Evolutionary conservation across 2,888 invertebrate species (phyloP).

Genomic region (Chalcis sispes): DNA sequence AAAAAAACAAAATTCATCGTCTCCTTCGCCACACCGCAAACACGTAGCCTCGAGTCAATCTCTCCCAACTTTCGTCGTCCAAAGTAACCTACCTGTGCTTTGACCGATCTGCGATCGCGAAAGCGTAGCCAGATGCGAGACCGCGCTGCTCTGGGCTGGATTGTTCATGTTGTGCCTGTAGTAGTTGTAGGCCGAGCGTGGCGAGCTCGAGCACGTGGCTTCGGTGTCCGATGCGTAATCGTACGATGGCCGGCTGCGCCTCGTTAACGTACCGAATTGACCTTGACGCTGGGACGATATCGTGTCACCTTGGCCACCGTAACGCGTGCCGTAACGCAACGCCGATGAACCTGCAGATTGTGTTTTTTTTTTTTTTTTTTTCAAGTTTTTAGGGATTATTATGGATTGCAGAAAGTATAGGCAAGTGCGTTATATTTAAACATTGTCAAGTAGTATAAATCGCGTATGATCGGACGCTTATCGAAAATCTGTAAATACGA

Average conservation of each 20-base stretch:
- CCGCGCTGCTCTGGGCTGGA: conserved; percentile 71
- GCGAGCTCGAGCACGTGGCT: conserved; percentile 85
- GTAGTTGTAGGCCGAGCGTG: conserved; percentile 87
- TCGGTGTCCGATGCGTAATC: conserved; percentile 98
- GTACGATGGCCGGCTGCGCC: conserved; percentile 86
- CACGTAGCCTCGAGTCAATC: background rate
- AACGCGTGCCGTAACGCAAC: conserved; percentile 72
- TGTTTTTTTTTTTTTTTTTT: no score
- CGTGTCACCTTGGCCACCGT: conserved; percentile 70
- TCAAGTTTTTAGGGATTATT: no score
- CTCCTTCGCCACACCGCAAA: background rate
- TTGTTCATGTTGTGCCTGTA: conserved; percentile 77
- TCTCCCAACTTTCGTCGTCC: background rate
- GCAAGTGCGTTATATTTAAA: no score
- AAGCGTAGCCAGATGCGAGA: conserved; percentile 73
- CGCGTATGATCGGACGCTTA: no score
- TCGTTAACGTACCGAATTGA: conserved; percentile 81
- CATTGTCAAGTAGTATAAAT: no score
- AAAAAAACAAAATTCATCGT: no score
- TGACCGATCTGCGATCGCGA: conserved; percentile 74
- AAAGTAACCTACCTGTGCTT: conserved; percentile 67
- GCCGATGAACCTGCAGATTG: conserved; percentile 68
- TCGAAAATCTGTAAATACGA: no score
- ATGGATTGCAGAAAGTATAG: no score
- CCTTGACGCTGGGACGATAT: conserved; percentile 72